phyloP scores from a whole-genome alignment of 1,140 invertebrate genomes.

The Holotrichia oblita region DNA sequence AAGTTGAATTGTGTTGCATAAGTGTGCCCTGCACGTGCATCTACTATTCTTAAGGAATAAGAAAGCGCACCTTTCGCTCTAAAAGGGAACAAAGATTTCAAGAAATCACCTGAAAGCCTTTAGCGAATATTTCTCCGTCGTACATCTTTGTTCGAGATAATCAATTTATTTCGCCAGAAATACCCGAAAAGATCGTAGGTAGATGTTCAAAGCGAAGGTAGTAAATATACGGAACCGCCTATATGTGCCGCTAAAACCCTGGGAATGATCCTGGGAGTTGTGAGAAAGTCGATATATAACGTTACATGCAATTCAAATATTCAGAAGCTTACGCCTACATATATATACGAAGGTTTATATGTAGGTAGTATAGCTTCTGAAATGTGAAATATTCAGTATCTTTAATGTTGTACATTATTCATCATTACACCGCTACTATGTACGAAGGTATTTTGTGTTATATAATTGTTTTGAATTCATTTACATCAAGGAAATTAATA shows the following conservation, averaged over 20 bases:
- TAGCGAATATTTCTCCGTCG: too few relatives aligned
- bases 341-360: not conserved
- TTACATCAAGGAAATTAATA: too few relatives aligned
- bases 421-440: not conserved
- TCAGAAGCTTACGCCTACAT: slow-evolving; percentile 11
- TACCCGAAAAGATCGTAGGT: not conserved
- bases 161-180: not conserved
- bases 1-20: too few relatives aligned
- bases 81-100: too few relatives aligned
- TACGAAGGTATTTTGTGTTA: not conserved
- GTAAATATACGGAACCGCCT: not conserved
- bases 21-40: too few relatives aligned
- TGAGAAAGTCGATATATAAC: slow-evolving; percentile 13
- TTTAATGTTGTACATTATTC: slow-evolving; percentile 1
- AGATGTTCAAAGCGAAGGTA: not conserved
- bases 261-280: slow-evolving; percentile 5
- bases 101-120: not conserved
- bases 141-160: not conserved
- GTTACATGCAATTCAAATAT: slow-evolving; percentile 8
- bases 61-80: too few relatives aligned
- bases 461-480: too few relatives aligned
- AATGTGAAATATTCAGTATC: not conserved
- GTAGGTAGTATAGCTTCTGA: not conserved
- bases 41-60: too few relatives aligned
- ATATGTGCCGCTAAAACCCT: not conserved